Evolutionary conservation across 2,113 vertebrate species (phyloP), one percentile per base, ranked within the genome.

Genomic region (Caloenas nicobarica): DNA sequence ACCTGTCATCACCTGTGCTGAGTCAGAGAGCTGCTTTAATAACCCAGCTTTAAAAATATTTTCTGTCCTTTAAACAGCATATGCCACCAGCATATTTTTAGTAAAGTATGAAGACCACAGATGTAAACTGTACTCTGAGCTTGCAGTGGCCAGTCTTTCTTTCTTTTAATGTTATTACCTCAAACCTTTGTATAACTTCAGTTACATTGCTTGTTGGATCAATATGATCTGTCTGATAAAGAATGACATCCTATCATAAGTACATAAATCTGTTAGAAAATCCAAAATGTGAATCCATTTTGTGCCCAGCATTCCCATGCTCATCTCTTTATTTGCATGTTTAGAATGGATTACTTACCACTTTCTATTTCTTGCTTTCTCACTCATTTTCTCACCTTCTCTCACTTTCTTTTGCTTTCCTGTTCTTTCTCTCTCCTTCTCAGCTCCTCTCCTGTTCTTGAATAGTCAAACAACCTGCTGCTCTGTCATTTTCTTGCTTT

Each of bases 1-100:
- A 81, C 91, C 68, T 95, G 91, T 96, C 91, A 83, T 81, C 81
- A 78, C 93, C 91, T 90, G 21, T 71, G 76, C 51, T 87, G 78
- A 85, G 26, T 74, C 73, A 77, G 62, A 65, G 46, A 84, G 60
- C 62, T 71, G 79, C 34, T 68, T 96, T 93, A 95, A 94, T 83
- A 96, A 91, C 76, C 86, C 33, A 94, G 17, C 83, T 94, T 93
- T 89, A 10, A 53, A 73, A 88, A 88, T 40, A 68, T 57, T 60
- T 91, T 86, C 51, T 84, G 16, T 68, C 93, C 72, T 84, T 93
- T 56, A 81, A 81, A 66, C 57, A 64, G n/a, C 58, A 58, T 66
- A 77, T 95, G 66, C 28, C 40, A 71, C 10, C 16, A 70, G 21
- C 22, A 24, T 71, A 61, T 65, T 88, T 89, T 84, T 69, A 73